phyloP scores from a whole-genome alignment of 2,888 invertebrate genomes.

The Ichneumoninae sp. region DNA sequence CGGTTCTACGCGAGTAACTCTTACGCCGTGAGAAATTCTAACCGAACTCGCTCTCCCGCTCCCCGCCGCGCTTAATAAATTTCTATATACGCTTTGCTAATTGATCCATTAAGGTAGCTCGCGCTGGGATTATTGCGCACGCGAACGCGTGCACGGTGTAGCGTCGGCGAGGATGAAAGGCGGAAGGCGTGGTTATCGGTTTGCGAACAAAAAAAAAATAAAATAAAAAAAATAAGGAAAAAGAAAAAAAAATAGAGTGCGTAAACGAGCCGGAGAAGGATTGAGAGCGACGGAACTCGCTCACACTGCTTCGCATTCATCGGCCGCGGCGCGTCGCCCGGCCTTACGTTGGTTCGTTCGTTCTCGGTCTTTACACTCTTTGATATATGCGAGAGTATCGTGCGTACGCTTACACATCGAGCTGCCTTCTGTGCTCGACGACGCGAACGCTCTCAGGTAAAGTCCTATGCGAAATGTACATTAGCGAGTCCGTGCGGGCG shows the following conservation, averaged over 20 bases:
- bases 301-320: conserved; percentile 44
- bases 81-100: conserved; percentile 59
- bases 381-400: conserved; percentile 25
- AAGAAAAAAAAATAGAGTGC: conserved; percentile 2
- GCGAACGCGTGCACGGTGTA: conserved; percentile 5
- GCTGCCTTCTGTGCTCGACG: too few relatives aligned
- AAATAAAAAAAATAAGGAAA: too few relatives aligned
- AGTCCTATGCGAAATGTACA: conserved; percentile 24
- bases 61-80: conserved; percentile 40
- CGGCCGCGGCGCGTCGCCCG: conserved; percentile 7
- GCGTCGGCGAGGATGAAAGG: conserved; percentile 54
- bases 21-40: conserved; percentile 27
- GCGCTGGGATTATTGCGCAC: conserved; percentile 19
- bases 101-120: conserved; percentile 66
- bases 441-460: neutral
- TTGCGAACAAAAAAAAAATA: conserved; percentile 12
- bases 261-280: conserved; percentile 19
- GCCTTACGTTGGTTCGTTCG: conserved; percentile 24
- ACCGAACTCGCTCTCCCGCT: conserved; percentile 33
- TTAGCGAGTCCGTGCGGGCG: conserved; percentile 3
- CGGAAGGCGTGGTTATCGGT: conserved; percentile 42
- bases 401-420: neutral
- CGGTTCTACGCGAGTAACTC: conserved; percentile 7
- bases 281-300: conserved; percentile 22
- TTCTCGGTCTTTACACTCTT: conserved; percentile 39